phyloP scores from a whole-genome alignment of 2,113 vertebrate species.

The Gallinago undulata region DNA sequence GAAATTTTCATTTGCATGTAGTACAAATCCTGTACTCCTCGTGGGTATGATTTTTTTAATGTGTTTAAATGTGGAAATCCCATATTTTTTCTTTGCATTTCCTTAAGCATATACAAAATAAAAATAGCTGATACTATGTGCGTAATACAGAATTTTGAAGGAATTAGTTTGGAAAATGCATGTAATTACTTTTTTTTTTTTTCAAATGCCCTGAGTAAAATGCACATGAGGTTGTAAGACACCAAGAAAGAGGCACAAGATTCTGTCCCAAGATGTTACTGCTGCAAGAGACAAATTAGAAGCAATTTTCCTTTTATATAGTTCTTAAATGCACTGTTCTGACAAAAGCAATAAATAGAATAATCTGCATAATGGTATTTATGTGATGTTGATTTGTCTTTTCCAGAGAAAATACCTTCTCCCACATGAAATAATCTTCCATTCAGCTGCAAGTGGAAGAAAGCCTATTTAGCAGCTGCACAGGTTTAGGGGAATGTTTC shows the following conservation, averaged over 20 bases:
- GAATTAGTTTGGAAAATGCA: not conserved
- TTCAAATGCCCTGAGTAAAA: not conserved
- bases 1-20: not conserved
- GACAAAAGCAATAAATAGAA: not conserved
- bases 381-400: not conserved
- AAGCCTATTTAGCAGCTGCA: not conserved
- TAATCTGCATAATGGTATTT: conserved; percentile 5
- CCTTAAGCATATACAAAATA: not conserved
- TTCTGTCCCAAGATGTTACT: not conserved
- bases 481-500: not conserved
- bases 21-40: conserved; percentile 3
- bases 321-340: not conserved
- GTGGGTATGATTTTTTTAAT: not conserved
- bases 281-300: not conserved
- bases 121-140: not conserved
- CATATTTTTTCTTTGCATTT: not conserved
- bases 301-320: not conserved
- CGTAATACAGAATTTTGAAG: not conserved
- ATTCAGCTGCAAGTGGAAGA: not conserved
- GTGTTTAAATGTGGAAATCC: not conserved
- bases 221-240: not conserved
- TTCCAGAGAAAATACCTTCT: conserved; percentile 3
- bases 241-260: not conserved
- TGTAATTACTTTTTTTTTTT: not conserved
- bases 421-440: not conserved